Conservation (phyloP, 1,140 invertebrate genomes). For the Gryon sp. region DNA sequence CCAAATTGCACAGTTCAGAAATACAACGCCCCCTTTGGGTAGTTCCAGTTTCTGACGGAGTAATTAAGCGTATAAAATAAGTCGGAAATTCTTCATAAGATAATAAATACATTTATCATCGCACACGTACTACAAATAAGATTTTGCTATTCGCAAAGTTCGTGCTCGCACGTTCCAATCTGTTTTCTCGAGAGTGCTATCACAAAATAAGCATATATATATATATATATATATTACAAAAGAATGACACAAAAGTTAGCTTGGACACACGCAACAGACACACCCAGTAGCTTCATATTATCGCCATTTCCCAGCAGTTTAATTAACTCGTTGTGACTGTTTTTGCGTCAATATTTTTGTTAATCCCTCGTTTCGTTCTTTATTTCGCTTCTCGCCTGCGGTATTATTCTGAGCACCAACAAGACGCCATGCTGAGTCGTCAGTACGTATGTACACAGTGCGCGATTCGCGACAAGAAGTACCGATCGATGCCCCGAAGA, state of each 20-base stretch:
- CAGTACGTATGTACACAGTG: constrained; percentile 26
- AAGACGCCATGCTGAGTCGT: constrained; percentile 28
- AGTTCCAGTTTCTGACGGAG: constrained; percentile 9
- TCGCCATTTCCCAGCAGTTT: constrained; percentile 47
- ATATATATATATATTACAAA: constrained; percentile 30
- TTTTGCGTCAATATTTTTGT: constrained; percentile 65
- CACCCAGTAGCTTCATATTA: constrained; percentile 58
- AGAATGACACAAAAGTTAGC: constrained; percentile 47
- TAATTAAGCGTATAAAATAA: constrained; percentile 47
- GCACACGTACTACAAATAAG: constrained; percentile 14
- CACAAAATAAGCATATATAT: constrained; percentile 61
- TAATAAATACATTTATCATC: constrained; percentile 22
- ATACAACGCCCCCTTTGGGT: not conserved
- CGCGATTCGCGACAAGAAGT: constrained; percentile 60
- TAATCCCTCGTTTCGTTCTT: no score
- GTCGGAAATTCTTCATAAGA: constrained; percentile 26
- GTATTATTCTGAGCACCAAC: not conserved
- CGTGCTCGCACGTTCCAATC: constrained; percentile 31
- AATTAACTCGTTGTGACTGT: constrained; percentile 60
- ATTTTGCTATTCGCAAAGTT: constrained; percentile 12
- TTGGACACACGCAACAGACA: constrained; percentile 55
- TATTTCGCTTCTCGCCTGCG: no score
- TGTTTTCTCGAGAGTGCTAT: constrained; percentile 37
- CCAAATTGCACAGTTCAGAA: constrained; percentile 10
- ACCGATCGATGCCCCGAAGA: constrained; percentile 60